phyloP scores from a whole-genome alignment of 2,113 vertebrate species.

The Ciconia boyciana region DNA sequence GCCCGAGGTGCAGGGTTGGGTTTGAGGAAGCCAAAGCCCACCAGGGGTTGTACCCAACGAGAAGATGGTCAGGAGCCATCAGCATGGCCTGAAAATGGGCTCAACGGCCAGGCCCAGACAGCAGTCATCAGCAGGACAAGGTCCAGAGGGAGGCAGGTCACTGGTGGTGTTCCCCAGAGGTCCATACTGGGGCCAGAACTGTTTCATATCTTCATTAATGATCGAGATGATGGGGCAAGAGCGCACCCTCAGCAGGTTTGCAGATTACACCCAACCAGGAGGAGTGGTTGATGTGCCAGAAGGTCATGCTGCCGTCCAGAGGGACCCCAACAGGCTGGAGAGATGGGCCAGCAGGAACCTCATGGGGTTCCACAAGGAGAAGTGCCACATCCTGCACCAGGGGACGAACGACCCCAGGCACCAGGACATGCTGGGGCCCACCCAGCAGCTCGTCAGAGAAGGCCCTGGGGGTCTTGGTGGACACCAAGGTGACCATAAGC shows the following conservation, averaged over 20 bases:
- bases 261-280: background rate
- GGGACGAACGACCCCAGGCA: background rate
- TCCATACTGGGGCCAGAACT: background rate
- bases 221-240: background rate
- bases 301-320: background rate
- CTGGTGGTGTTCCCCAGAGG: background rate
- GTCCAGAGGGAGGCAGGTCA: background rate
- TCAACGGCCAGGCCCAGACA: background rate
- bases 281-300: background rate
- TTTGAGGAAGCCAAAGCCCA: background rate
- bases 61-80: background rate
- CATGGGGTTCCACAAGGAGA: background rate
- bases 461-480: no score
- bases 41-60: background rate
- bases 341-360: background rate
- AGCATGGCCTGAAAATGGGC: background rate
- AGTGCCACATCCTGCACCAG: accelerated
- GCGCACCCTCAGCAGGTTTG: background rate
- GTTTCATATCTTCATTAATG: background rate
- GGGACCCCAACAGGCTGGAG: background rate
- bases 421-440: background rate
- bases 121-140: background rate
- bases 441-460: background rate
- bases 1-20: background rate
- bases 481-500: background rate